phyloP scores from a whole-genome alignment of 2,113 vertebrate genomes.

The Agapornis roseicollis region DNA sequence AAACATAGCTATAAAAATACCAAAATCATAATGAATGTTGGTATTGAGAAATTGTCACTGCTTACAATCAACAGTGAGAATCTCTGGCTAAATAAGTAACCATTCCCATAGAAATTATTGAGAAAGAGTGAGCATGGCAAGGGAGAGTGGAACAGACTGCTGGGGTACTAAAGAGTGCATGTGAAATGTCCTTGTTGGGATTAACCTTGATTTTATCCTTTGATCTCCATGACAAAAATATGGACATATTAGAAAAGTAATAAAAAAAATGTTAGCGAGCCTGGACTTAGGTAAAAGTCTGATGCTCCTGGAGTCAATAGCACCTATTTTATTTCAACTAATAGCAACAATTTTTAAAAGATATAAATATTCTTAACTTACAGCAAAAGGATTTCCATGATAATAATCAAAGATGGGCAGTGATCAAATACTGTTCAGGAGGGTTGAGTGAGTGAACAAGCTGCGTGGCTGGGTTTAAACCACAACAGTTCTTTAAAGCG shows the following conservation, averaged over 20 bases:
- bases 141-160: neutral
- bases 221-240: neutral
- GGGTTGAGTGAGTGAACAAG: no score
- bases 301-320: neutral
- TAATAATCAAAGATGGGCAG: neutral
- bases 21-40: neutral
- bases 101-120: neutral
- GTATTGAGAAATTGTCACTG: neutral
- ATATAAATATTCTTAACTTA: neutral
- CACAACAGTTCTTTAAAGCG: no score
- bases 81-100: neutral
- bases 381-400: neutral
- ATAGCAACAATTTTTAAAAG: neutral
- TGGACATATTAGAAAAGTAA: neutral
- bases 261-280: neutral
- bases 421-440: neutral
- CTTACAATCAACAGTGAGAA: neutral
- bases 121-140: accelerated
- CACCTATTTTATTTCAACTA: neutral
- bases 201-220: neutral
- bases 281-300: neutral
- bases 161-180: neutral
- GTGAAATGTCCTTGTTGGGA: neutral
- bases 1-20: neutral
- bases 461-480: no score